These are phyloP conservation scores for Acromyrmex heyeri DNA, from an alignment of 1,140 invertebrate genomes.

Conservation along the genomic window DNA sequence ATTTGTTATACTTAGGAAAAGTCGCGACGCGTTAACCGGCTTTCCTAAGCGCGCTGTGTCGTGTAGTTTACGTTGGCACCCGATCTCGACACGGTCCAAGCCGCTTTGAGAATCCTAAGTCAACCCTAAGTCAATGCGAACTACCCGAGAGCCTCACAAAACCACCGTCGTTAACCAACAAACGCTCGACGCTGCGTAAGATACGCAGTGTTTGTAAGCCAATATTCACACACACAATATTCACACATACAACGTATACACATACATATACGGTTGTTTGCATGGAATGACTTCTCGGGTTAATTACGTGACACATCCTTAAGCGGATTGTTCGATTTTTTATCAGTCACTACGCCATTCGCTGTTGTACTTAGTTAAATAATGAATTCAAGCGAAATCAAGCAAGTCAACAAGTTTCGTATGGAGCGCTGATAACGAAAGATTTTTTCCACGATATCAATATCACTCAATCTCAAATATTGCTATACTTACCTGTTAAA, in stretches of 20 bases:
- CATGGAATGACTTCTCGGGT: constrained; percentile 6
- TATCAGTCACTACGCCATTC: constrained; percentile 9
- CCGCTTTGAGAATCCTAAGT: constrained; percentile 71
- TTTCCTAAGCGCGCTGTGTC: constrained; percentile 56
- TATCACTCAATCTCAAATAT: neutral
- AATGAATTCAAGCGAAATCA: constrained; percentile 26
- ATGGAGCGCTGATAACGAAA: neutral
- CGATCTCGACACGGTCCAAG: constrained; percentile 68
- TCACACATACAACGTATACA: no score
- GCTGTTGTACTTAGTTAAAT: constrained; percentile 11
- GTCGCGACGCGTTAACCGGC: constrained; percentile 61
- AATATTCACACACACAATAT: neutral
- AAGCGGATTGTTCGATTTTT: constrained; percentile 38
- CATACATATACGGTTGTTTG: neutral
- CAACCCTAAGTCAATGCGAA: constrained; percentile 73
- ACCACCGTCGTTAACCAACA: constrained; percentile 30
- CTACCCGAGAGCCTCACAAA: constrained; percentile 51
- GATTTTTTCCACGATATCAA: neutral
- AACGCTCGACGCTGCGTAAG: constrained; percentile 10
- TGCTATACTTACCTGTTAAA: neutral
- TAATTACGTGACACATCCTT: constrained; percentile 6
- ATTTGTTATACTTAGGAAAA: constrained; percentile 67
- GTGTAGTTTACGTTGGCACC: constrained; percentile 72
- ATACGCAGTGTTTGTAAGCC: constrained; percentile 47
- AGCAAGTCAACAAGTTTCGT: neutral